Evolutionary conservation across 2,113 vertebrate species (phyloP).

Genomic region (Crotalus viridis): DNA sequence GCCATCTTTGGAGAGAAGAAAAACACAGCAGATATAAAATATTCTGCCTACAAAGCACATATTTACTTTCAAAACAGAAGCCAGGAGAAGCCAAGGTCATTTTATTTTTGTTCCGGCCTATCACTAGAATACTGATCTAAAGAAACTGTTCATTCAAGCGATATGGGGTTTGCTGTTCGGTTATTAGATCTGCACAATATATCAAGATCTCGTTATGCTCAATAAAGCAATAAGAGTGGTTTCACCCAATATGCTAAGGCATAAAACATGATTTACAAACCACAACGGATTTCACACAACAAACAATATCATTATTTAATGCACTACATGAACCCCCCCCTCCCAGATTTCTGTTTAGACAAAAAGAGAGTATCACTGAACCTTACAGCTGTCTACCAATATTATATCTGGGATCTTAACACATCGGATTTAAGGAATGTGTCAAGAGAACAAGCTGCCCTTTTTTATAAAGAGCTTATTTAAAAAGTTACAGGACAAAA

Average conservation of each 20-base stretch:
- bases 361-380: not conserved
- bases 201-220: not conserved
- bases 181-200: not conserved
- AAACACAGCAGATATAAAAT: not conserved
- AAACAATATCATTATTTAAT: not conserved
- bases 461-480: not conserved
- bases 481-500: not conserved
- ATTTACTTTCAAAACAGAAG: not conserved
- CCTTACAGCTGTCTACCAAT: not conserved
- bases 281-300: not conserved
- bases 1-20: slow-evolving; percentile 58
- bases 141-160: not conserved
- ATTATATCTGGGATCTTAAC: not conserved
- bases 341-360: not conserved
- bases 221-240: not conserved
- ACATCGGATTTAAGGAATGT: not conserved
- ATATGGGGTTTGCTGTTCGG: not conserved
- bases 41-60: not conserved
- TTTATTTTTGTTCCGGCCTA: not conserved
- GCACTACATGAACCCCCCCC: not conserved
- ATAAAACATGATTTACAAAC: not conserved
- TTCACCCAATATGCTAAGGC: not conserved
- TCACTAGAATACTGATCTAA: not conserved
- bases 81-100: fast-evolving
- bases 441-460: not conserved